phyloP scores from a whole-genome alignment of 2,797 vertebrate genomes.

The Myripristis jacobus region DNA sequence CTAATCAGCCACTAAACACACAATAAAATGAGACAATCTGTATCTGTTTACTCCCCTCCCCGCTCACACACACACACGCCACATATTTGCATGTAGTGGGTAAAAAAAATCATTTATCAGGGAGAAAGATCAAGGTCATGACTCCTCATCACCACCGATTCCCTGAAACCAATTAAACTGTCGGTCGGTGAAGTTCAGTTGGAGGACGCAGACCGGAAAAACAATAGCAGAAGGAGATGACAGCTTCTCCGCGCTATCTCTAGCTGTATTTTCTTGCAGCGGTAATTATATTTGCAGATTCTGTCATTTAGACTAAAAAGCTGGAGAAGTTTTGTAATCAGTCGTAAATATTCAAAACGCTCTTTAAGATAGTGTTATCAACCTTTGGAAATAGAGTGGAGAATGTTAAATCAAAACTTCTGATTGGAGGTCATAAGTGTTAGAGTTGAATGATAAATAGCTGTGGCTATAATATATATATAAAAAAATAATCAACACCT shows the following conservation, averaged over 20 bases:
- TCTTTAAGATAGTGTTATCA: constrained; percentile 58
- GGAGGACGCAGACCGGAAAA: constrained; percentile 78
- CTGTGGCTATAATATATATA: constrained; percentile 23
- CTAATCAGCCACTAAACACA: constrained; percentile 85
- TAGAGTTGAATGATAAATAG: constrained; percentile 51
- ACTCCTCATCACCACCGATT: constrained; percentile 81
- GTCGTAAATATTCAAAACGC: constrained; percentile 65
- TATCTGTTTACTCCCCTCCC: constrained; percentile 81
- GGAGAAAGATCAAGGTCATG: constrained; percentile 85
- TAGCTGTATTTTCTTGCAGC: constrained; percentile 66
- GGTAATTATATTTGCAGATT: constrained; percentile 87
- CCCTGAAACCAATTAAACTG: constrained; percentile 86
- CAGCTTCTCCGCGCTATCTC: constrained; percentile 76
- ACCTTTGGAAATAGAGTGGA: constrained; percentile 58
- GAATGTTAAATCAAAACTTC: constrained; percentile 63
- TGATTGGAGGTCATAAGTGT: constrained; percentile 56
- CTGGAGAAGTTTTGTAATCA: constrained; percentile 74
- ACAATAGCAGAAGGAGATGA: constrained; percentile 77
- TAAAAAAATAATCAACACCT: constrained; percentile 18
- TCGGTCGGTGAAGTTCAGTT: constrained; percentile 82
- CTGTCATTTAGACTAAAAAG: constrained; percentile 80
- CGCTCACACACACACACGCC: constrained; percentile 60
- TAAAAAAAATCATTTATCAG: constrained; percentile 77
- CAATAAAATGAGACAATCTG: constrained; percentile 82
- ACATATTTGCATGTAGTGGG: constrained; percentile 82